A percentile compares a stretch with the other conserved stretches of the same genome.
These are phyloP conservation scores for Cariama cristata DNA, from an alignment of 2,113 vertebrate species.

Conservation along the genomic window DNA sequence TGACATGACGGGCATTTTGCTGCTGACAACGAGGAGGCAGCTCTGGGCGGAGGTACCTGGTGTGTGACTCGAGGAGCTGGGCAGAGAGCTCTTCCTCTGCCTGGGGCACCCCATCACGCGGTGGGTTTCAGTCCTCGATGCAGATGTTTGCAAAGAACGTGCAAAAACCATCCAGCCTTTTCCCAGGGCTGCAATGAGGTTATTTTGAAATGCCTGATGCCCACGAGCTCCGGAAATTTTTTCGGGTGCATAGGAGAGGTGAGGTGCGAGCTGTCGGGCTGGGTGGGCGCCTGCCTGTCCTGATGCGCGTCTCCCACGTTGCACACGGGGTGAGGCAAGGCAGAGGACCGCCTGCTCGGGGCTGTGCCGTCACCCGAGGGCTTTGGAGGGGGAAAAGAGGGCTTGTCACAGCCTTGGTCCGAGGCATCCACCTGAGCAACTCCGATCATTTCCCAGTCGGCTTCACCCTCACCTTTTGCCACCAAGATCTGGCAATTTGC, in stretches of 20 bases:
- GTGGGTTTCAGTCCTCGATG: background rate
- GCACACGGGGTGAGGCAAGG: background rate
- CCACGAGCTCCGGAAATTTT: background rate
- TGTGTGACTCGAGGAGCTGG: rapidly evolving
- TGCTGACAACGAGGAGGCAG: background rate
- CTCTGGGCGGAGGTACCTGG: background rate
- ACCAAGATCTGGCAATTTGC: background rate
- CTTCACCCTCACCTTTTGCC: background rate
- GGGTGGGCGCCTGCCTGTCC: background rate
- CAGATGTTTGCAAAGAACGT: background rate
- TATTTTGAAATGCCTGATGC: background rate
- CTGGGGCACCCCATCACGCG: rapidly evolving
- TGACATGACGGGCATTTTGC: rapidly evolving
- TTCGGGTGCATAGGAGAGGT: background rate
- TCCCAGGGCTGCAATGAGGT: background rate
- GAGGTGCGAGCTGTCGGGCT: background rate
- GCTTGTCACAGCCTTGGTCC: background rate
- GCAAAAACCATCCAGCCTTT: background rate
- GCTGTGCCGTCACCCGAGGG: background rate
- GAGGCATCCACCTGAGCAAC: background rate
- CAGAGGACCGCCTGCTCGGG: background rate
- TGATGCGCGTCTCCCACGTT: rapidly evolving
- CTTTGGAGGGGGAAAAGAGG: background rate
- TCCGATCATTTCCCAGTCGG: background rate
- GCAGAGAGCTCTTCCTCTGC: background rate